Percentiles rank a stretch among this genome's conserved stretches.
phyloP scores from a whole-genome alignment of 2,113 vertebrate species.

The Columbina picui region DNA sequence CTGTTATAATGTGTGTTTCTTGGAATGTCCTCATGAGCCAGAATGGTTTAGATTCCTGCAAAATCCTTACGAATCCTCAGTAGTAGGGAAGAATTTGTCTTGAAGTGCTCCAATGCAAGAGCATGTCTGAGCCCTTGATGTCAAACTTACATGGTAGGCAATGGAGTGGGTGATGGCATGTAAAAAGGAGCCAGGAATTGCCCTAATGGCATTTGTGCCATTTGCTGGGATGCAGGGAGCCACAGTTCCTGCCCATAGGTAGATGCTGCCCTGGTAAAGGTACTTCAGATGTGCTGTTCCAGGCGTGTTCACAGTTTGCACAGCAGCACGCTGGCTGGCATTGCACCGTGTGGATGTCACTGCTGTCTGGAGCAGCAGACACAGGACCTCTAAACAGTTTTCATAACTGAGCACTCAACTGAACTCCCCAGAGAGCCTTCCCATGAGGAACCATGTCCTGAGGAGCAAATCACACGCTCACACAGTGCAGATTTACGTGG shows the following conservation, averaged over 20 bases:
- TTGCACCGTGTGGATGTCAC: accelerated
- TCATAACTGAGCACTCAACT: not conserved
- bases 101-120: not conserved
- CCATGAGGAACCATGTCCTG: not conserved
- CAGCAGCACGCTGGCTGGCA: accelerated
- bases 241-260: not conserved
- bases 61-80: not conserved
- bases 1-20: not conserved
- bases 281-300: not conserved
- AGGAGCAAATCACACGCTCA: not conserved
- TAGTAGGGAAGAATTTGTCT: not conserved
- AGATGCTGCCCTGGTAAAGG: not conserved
- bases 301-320: not conserved
- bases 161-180: not conserved
- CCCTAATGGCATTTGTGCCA: not conserved
- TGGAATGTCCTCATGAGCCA: not conserved
- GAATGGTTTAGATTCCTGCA: not conserved
- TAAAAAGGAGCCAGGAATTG: not conserved
- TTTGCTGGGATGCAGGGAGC: not conserved
- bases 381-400: not conserved
- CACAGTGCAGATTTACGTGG: accelerated
- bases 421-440: not conserved
- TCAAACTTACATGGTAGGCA: not conserved
- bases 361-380: not conserved
- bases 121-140: not conserved